These are phyloP conservation scores for Fulmarus glacialis DNA, from an alignment of 2,113 vertebrate species.

Conservation along the genomic window DNA sequence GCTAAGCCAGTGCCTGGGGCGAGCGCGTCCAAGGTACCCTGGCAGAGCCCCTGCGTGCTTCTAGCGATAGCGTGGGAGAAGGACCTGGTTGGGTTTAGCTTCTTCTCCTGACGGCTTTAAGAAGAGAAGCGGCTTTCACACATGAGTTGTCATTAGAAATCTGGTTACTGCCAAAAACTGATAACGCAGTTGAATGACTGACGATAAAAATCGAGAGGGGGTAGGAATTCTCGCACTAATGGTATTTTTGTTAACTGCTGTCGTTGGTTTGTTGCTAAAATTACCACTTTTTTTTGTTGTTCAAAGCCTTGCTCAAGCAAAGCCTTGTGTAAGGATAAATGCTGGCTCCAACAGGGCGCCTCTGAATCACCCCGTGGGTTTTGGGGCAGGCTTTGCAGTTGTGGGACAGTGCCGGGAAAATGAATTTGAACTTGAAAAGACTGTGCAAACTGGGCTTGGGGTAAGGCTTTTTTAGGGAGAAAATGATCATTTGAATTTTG, in stretches of 20 bases:
- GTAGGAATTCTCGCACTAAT: rapidly evolving
- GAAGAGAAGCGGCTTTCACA: rapidly evolving
- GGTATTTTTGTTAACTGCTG: rapidly evolving
- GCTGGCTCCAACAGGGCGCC: rapidly evolving
- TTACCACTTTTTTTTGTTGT: not conserved
- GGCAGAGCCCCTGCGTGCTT: rapidly evolving
- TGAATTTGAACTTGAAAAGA: too few relatives aligned
- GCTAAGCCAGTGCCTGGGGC: rapidly evolving
- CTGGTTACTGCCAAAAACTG: not conserved
- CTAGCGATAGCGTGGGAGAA: rapidly evolving
- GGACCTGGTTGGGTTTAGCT: rapidly evolving
- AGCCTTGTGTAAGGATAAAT: not conserved
- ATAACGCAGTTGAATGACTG: not conserved
- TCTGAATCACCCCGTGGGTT: rapidly evolving
- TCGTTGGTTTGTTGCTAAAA: not conserved
- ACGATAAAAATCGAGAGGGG: not conserved
- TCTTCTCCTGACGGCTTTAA: rapidly evolving
- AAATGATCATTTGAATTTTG: rapidly evolving
- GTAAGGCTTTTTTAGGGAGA: too few relatives aligned
- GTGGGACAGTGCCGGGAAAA: not conserved
- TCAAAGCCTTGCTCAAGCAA: not conserved
- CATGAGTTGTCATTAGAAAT: rapidly evolving
- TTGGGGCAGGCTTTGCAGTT: not conserved
- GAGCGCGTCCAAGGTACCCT: rapidly evolving
- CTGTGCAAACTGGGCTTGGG: not conserved